Evolutionary conservation across 2,113 vertebrate species (phyloP).

Genomic region (Cervus canadensis): DNA sequence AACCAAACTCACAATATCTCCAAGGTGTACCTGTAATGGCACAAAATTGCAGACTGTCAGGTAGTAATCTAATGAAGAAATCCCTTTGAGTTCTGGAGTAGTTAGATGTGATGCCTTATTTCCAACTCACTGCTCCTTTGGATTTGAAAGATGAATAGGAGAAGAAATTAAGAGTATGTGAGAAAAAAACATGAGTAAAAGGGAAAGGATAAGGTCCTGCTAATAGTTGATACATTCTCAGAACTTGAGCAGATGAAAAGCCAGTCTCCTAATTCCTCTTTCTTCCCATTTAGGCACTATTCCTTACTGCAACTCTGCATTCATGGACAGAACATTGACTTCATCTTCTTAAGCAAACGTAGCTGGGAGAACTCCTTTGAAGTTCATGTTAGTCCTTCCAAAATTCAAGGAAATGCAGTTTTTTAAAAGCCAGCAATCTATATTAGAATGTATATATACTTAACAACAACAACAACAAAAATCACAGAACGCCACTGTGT

Average conservation of each 20-base stretch:
- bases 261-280: not conserved
- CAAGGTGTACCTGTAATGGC: not conserved
- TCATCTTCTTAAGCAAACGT: constrained; percentile 45
- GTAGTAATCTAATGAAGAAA: not conserved
- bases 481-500: not conserved
- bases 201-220: not conserved
- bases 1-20: not conserved
- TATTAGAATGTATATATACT: not conserved
- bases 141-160: not conserved
- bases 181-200: not conserved
- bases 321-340: not conserved
- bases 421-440: not conserved
- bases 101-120: not conserved
- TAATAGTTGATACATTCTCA: not conserved
- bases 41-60: not conserved
- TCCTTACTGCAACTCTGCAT: not conserved
- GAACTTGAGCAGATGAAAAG: constrained; percentile 18
- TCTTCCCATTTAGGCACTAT: not conserved
- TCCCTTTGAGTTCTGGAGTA: not conserved
- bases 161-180: not conserved
- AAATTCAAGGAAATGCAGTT: not conserved
- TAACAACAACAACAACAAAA: not conserved
- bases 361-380: constrained; percentile 4
- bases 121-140: not conserved
- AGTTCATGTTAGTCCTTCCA: constrained; percentile 28